Conservation (phyloP, 2,797 vertebrate genomes). For the Pipistrellus nathusii region DNA sequence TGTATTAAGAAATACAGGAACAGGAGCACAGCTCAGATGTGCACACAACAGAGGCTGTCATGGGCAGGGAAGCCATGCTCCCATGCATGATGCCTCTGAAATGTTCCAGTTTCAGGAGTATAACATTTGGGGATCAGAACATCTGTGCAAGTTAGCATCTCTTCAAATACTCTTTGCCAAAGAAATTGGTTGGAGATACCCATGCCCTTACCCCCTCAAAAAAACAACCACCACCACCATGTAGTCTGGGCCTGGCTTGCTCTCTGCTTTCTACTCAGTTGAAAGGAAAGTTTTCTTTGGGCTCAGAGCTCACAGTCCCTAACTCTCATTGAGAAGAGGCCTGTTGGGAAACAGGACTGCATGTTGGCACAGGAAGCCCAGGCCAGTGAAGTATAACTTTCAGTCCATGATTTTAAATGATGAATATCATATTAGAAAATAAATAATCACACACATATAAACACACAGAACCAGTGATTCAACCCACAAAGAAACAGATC, state of each 20-base stretch:
- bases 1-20: background rate
- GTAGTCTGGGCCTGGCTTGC: background rate
- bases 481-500: background rate
- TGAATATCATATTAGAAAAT: background rate
- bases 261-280: background rate
- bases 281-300: background rate
- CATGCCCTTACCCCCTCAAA: too few relatives aligned
- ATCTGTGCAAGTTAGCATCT: background rate
- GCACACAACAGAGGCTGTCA: too few relatives aligned
- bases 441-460: background rate
- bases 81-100: background rate
- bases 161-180: background rate
- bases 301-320: background rate
- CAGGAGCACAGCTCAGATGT: background rate
- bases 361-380: background rate
- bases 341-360: background rate
- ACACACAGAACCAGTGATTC: background rate
- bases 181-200: conserved; percentile 3
- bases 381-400: background rate
- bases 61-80: background rate
- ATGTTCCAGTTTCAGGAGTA: background rate
- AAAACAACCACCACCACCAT: background rate
- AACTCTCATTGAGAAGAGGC: background rate
- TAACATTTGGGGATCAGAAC: background rate
- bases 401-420: background rate